A percentile compares a stretch with the other conserved stretches of the same genome.
These are phyloP conservation scores for Cardiocondyla obscurior DNA, from an alignment of 1,140 invertebrate species.

Conservation along the genomic window DNA sequence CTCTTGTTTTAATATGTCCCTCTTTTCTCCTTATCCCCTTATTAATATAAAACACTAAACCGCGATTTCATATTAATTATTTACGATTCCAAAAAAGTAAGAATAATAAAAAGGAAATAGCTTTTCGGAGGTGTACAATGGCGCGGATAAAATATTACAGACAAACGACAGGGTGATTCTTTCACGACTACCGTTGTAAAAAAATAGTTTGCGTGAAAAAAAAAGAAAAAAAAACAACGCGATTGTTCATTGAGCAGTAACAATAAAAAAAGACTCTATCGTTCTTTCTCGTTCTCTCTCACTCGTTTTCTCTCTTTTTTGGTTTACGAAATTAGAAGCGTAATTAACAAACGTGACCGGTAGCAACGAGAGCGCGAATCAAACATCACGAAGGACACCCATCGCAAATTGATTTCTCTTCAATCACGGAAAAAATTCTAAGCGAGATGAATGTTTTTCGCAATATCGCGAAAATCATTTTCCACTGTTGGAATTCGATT, in stretches of 20 bases:
- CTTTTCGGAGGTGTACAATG: neutral
- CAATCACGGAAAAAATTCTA: constrained; percentile 53
- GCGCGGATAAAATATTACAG: neutral
- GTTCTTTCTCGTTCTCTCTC: too few species aligned
- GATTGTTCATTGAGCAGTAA: neutral
- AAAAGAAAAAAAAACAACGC: neutral
- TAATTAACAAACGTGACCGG: constrained; percentile 16
- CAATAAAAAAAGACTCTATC: constrained; percentile 40
- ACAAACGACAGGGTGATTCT: neutral
- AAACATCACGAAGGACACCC: constrained; percentile 20
- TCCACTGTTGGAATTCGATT: constrained; percentile 37
- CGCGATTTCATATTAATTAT: neutral
- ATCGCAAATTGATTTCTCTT: constrained; percentile 51
- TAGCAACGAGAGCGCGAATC: constrained; percentile 20
- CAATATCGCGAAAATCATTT: constrained; percentile 51
- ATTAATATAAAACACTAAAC: neutral
- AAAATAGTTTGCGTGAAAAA: neutral
- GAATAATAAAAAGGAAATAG: neutral
- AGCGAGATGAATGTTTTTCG: constrained; percentile 50
- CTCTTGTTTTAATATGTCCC: neutral
- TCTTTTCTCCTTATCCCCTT: neutral
- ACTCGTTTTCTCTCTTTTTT: neutral
- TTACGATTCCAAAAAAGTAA: neutral
- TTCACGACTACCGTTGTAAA: neutral
- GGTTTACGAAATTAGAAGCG: constrained; percentile 24